These are phyloP conservation scores for Metacarcinus magister DNA, from an alignment of 2,888 invertebrate genomes.

Conservation along the genomic window DNA sequence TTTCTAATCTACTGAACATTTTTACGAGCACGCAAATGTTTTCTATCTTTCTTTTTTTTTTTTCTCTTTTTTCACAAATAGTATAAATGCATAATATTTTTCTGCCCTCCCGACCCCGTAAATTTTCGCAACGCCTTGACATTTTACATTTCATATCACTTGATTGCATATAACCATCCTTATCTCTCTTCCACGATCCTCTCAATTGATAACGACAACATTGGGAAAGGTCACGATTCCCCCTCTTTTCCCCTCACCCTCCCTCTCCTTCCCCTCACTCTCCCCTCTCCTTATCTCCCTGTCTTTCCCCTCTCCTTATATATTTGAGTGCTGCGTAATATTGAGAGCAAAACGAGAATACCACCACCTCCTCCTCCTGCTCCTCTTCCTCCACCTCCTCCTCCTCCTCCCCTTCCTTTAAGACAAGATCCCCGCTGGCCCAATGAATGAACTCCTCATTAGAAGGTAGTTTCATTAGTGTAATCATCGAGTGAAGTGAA, in stretches of 20 bases:
- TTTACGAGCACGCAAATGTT: background rate
- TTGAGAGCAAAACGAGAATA: background rate
- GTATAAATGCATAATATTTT: no score
- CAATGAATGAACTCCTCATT: background rate
- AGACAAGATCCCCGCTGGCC: conserved; percentile 6
- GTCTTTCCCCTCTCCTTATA: background rate
- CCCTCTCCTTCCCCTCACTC: background rate
- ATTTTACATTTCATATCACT: background rate
- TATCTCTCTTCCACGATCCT: background rate
- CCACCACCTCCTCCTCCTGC: background rate
- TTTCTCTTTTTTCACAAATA: no score
- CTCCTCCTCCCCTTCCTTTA: background rate
- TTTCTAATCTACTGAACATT: background rate
- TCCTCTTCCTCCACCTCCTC: conserved; percentile 22
- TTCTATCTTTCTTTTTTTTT: background rate
- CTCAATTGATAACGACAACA: background rate
- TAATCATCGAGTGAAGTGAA: background rate
- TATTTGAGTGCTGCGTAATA: background rate
- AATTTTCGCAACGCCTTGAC: background rate
- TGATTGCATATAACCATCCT: background rate
- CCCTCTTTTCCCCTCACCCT: background rate
- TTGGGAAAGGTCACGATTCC: background rate
- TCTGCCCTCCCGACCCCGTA: no score
- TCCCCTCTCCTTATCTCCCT: background rate
- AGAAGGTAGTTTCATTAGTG: background rate